Base-by-base conservation (phyloP, 2,888 invertebrate species). In the Coenonympha arcania region DNA sequence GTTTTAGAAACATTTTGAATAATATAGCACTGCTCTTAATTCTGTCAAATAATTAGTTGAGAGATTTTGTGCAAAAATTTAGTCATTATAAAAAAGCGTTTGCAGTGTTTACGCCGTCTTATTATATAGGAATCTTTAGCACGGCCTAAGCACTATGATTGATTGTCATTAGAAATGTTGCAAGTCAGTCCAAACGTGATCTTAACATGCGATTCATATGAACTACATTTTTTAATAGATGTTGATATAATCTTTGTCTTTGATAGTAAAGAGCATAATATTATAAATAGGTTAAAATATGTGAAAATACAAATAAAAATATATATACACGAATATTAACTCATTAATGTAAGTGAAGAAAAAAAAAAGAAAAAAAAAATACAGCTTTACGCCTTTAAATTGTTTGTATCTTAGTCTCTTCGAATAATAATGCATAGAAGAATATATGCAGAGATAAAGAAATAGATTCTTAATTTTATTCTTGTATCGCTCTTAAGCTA, bases 301-400 rank as follows among this genome's bases (percentile, higher is more conserved):
- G 79, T 76, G 69, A 75, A 67, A 81, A 85, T 79, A 83, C 72
- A 80, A 85, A 86, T 84, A 86, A 86, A 86, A 85, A 86, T 85
- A 86, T 85, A 86, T 85, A 85, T 83, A 86, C 85, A 84, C 81
- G 64, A 77, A 74, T 82, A 81, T 73, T 79, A 77, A 84, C 77
- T 82, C 77, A 81, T 79, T 78, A 79, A 71, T 68, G 73, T 80
- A 56, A 81, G 76, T 54, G 74, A 72, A 78, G 43, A 77, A 73
- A 76, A 76, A 79, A 76, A 71, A 68, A 56, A 50, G 2, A 13
- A 62, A 70, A 74, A 81, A 79, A 77, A 79, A 82, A 75, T 26
- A 72, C 78, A 77, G 83, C 84, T 84, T 85, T 75, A 83, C 74
- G 83, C 84, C 82, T 83, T 82, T 78, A 78, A 79, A 83, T 79